Base-by-base conservation (phyloP, 92 coral and sea anemone genomes). In the Epizoanthus ramosus region DNA sequence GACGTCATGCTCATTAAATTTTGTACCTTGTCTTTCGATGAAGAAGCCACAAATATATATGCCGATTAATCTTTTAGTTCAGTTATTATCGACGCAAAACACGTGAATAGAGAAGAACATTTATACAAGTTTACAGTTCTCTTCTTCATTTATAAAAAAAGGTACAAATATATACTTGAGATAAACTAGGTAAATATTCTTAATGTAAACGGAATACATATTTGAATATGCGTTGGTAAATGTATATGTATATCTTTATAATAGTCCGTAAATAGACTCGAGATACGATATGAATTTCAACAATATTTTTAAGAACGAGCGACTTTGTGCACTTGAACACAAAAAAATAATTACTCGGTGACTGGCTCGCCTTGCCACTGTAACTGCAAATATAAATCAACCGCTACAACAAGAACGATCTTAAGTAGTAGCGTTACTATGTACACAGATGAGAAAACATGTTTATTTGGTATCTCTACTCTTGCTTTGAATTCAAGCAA, bases 131-230 rank as follows among this genome's bases (percentile, higher is more conserved):
- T 21, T 63, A 28, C 31, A 63, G 31, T 21, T 21, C 9, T 21
- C 13, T 33, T 67, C 72, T 67, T 67, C 72, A 35, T 33, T 67
- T 33, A 31, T 33, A 19, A 45, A 67, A 67, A 67, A 67, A 67
- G 72, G 47, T 67, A 67, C 72, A 67, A 67, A 67, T 18, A 67
- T 67, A 33, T 33, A 28, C 72, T 33, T 67, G 41, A 65, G 71
- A 65, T 25, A 65, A 28, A 22, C 43, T 9, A 65, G 37, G 39
- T 35, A 28, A 18, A 28, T 19, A 28, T 67, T 31, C 17, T 17
- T 67, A 67, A 33, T 67, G 50, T 67, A 33, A 67, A 67, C 72
- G 16, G 72, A 15, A 19, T 65, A 67, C 28, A 67, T 67, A 67
- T 28, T 8, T 67, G 43, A 28, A 67, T 67, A 67, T 67, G 39